Evolutionary conservation across 2,888 invertebrate species (phyloP).

Genomic region (Diploptera punctata): DNA sequence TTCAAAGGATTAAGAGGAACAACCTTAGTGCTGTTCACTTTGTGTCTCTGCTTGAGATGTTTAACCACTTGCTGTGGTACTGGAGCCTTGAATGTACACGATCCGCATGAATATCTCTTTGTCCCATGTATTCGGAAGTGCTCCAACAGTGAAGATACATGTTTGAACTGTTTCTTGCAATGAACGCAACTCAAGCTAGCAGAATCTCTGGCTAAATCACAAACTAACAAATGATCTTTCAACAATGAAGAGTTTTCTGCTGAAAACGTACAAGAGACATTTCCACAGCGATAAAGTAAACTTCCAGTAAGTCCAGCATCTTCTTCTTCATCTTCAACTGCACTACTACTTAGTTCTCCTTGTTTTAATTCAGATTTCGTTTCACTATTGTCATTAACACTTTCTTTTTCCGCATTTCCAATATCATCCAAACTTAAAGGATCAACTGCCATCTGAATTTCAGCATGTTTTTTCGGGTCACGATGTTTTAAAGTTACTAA

Average conservation of each 20-base stretch:
- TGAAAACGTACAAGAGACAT: slow-evolving; percentile 54
- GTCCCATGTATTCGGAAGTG: slow-evolving; percentile 67
- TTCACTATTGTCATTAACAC: background rate
- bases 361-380: background rate
- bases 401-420: background rate
- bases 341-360: slow-evolving; percentile 11
- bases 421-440: slow-evolving; percentile 36
- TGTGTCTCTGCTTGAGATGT: slow-evolving; percentile 64
- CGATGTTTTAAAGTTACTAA: slow-evolving; percentile 43
- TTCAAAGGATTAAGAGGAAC: slow-evolving; percentile 55
- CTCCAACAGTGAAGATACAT: slow-evolving; percentile 48
- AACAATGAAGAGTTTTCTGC: slow-evolving; percentile 52
- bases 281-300: slow-evolving; percentile 62
- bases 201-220: slow-evolving; percentile 49
- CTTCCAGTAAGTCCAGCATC: slow-evolving; percentile 54
- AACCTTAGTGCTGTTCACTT: background rate
- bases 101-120: slow-evolving; percentile 64
- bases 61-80: slow-evolving; percentile 49
- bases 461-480: slow-evolving; percentile 34
- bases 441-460: slow-evolving; percentile 43
- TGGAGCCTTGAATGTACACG: slow-evolving; percentile 59
- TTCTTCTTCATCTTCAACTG: slow-evolving; percentile 51
- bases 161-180: slow-evolving; percentile 58
- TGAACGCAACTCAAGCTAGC: slow-evolving; percentile 59
- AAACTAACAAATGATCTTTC: slow-evolving; percentile 52